These are phyloP conservation scores for Amphipyra berbera DNA, from an alignment of 2,888 invertebrate genomes.

Conservation along the genomic window DNA sequence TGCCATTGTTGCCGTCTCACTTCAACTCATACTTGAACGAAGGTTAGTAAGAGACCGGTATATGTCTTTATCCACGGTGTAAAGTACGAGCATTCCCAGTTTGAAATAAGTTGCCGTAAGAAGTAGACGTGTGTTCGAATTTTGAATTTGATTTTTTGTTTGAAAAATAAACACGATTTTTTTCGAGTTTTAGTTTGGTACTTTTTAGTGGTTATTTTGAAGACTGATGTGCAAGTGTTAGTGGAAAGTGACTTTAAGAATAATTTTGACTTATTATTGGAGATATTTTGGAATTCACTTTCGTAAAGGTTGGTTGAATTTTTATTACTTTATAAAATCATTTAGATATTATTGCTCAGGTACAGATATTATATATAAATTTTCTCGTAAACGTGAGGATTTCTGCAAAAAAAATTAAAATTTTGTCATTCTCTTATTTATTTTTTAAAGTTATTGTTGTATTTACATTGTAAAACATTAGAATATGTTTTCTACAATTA, in stretches of 20 bases:
- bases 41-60: constrained; percentile 63
- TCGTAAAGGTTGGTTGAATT: constrained; percentile 36
- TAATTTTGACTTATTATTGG: constrained; percentile 13
- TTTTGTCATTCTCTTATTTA: neutral
- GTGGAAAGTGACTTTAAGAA: constrained; percentile 39
- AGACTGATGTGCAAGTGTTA: constrained; percentile 22
- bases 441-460: neutral
- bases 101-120: constrained; percentile 49
- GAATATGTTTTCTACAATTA: too few species aligned
- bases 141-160: constrained; percentile 36
- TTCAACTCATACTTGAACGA: constrained; percentile 47
- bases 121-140: constrained; percentile 41
- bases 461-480: too few species aligned
- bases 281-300: constrained; percentile 34
- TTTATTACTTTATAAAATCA: neutral
- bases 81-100: constrained; percentile 66
- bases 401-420: too few species aligned
- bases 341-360: neutral
- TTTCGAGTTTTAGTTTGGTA: constrained; percentile 9
- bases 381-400: too few species aligned
- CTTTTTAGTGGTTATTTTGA: constrained; percentile 14
- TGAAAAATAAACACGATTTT: constrained; percentile 28
- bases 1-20: constrained; percentile 79
- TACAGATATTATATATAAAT: too few species aligned
- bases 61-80: constrained; percentile 68